Conservation (phyloP, 2,113 vertebrate genomes). For the Tachysurus fulvidraco region DNA sequence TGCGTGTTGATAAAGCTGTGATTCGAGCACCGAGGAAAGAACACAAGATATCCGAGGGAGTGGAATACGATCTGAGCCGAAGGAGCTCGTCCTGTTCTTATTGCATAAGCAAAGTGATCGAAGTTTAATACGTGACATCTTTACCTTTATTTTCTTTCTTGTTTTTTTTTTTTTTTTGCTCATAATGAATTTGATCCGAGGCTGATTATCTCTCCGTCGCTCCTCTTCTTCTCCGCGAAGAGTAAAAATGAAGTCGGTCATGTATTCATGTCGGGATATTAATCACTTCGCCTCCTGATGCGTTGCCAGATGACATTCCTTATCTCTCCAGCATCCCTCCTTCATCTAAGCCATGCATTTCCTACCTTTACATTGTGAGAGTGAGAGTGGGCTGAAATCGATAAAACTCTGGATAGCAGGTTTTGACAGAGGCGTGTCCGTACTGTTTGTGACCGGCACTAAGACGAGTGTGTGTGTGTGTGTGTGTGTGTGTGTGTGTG, state of each 20-base stretch:
- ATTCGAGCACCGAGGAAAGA: not conserved
- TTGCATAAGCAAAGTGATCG: not conserved
- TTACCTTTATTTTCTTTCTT: not conserved
- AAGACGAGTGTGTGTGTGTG: not conserved
- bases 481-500: not conserved
- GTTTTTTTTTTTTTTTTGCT: not conserved
- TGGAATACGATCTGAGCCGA: not conserved
- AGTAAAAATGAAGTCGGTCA: not conserved
- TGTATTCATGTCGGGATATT: not conserved
- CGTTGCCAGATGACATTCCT: not conserved
- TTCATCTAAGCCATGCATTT: not conserved
- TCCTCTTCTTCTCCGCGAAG: not conserved
- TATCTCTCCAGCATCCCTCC: not conserved
- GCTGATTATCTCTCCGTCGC: too few species aligned
- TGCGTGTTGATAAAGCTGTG: constrained; percentile 29
- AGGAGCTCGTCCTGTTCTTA: not conserved
- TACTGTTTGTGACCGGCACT: constrained; percentile 12
- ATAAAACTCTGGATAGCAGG: constrained; percentile 3
- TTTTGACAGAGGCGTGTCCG: constrained; percentile 38
- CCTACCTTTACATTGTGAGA: not conserved
- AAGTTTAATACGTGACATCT: not conserved
- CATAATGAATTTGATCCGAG: not conserved
- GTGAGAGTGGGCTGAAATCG: constrained; percentile 1
- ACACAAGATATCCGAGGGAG: not conserved
- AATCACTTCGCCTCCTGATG: not conserved